Percentiles rank a stretch among this genome's conserved stretches.
phyloP scores from a whole-genome alignment of 2,797 vertebrate genomes.

The Phalloptychus januarius region DNA sequence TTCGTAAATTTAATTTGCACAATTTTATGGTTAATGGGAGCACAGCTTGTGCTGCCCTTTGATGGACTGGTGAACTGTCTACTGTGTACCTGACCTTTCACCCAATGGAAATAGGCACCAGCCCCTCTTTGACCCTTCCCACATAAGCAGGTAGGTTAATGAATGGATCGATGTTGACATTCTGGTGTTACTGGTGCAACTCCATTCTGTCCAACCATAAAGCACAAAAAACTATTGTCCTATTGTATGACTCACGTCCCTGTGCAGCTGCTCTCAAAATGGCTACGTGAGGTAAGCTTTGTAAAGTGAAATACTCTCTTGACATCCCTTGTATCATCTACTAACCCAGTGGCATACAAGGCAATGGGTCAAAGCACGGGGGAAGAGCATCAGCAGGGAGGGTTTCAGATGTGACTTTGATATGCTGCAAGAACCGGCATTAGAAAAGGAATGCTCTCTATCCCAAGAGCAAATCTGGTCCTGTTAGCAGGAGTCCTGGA shows the following conservation, averaged over 20 bases:
- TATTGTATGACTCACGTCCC: conserved; percentile 42
- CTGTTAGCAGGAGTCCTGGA: conserved; percentile 58
- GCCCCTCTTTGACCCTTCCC: too few species aligned
- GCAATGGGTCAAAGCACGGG: conserved; percentile 50
- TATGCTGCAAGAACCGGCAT: conserved; percentile 60
- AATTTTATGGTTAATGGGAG: too few species aligned
- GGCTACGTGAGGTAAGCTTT: conserved; percentile 33
- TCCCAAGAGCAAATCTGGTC: conserved; percentile 44
- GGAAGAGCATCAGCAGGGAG: conserved; percentile 41
- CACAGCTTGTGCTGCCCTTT: too few species aligned
- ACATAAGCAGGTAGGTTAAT: background rate
- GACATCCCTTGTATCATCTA: conserved; percentile 51
- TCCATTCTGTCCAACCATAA: background rate
- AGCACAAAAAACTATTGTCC: background rate
- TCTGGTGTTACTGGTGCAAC: background rate
- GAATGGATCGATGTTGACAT: background rate
- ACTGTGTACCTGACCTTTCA: background rate
- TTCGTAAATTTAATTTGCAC: too few species aligned
- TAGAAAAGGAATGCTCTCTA: conserved; percentile 59
- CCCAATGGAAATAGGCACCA: too few species aligned
- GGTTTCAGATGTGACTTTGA: conserved; percentile 67
- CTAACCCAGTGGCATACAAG: conserved; percentile 50
- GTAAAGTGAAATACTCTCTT: conserved; percentile 47
- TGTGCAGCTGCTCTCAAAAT: conserved; percentile 23
- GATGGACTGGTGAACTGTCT: too few species aligned